A percentile compares a stretch with the other conserved stretches of the same genome.
phyloP scores from a whole-genome alignment of 35 echinoderm and acorn worm species.

The Patiria miniata region DNA sequence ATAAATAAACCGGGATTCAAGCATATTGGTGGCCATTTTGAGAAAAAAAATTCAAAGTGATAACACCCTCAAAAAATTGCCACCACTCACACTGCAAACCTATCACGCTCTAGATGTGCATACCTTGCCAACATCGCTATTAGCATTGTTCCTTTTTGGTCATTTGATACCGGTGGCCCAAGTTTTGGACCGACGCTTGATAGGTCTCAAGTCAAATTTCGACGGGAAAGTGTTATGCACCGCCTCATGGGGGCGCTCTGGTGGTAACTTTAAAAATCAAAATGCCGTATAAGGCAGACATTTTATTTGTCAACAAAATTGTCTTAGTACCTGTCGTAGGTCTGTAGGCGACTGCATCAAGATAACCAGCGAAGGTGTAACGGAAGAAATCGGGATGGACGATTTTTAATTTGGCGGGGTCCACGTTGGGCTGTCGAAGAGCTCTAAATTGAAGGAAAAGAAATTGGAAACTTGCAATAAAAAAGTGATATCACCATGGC shows the following conservation, averaged over 20 bases:
- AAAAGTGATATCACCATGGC: too few species aligned
- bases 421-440: neutral
- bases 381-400: slow-evolving; percentile 91
- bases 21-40: too few species aligned
- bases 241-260: neutral
- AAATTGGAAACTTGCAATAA: neutral
- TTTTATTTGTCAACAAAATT: neutral
- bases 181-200: neutral
- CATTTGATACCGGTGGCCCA: too few species aligned
- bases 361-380: slow-evolving; percentile 75
- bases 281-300: neutral
- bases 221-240: neutral
- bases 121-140: too few species aligned
- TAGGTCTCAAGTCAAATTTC: neutral
- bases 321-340: slow-evolving; percentile 79
- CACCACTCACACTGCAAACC: too few species aligned
- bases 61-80: too few species aligned
- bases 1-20: too few species aligned
- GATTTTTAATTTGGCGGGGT: slow-evolving; percentile 51
- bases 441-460: too few species aligned
- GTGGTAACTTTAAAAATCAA: neutral
- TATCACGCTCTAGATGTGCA: too few species aligned
- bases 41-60: too few species aligned
- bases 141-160: too few species aligned
- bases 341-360: slow-evolving; percentile 78